Evolutionary conservation across 2,797 vertebrate genomes (phyloP), one percentile per base, ranked within the genome.

Genomic region (Rhynchonycteris naso): DNA sequence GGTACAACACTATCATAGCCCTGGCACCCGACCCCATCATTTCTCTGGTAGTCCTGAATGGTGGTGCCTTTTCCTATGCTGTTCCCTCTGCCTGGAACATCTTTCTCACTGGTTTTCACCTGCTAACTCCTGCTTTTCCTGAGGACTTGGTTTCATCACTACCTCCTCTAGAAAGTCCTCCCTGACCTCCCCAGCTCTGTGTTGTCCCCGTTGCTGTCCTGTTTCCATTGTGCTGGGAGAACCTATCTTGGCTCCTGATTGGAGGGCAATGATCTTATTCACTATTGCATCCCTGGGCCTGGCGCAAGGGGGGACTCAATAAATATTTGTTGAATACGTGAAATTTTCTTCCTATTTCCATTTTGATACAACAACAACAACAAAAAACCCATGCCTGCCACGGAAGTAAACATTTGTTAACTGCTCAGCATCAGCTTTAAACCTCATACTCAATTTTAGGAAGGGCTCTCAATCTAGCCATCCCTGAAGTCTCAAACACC

Each of bases 81-180:
- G 38, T 72, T 81, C 18, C 43, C 43, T 78, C 58, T n/a, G 61
- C 43, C 43, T 24, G 24, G n/a, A 84, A 22, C 22, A 9, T 65
- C n/a, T 91, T 59, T 47, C 33, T 68, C 13, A 81, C 35, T 30
- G 2, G 68, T 87, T 82, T 78, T 78, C 9, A n/a, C 18, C 43
- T 4, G 18, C 35, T 5, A 83, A 68, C 68, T 47, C 24, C 22
- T 66, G 50, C 21, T 75, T 87, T 90, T 83, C 52, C 76, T 59
- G 24, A 80, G 22, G 15, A 59, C 3, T 50, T 82, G 38, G 13
- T 18, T 78, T 4, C 0, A 35, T 19, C 5, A 79, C 13, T n/a
- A 11, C 63, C 50, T 74, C 89, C 59, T 94, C 81, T 65, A 38
- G 71, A 81, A 87, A 90, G 58, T 35, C 71, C 61, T 75, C 72